Percentiles rank a stretch among this genome's conserved stretches.
These are phyloP conservation scores for Nyctibius bracteatus DNA, from an alignment of 2,113 vertebrate species.

Conservation along the genomic window DNA sequence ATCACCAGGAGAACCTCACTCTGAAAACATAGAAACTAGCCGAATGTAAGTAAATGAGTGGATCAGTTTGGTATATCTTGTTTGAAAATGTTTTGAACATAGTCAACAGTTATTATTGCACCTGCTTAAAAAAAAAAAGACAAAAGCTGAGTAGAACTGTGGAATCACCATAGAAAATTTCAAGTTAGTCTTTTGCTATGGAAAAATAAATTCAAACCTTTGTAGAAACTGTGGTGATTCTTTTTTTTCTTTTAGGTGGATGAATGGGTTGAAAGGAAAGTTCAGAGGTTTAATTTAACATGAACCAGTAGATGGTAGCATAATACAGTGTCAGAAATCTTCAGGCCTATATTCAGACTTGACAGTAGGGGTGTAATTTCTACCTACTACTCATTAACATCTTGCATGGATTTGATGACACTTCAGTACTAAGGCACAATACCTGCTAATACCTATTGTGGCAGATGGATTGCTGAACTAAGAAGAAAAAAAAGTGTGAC, in stretches of 20 bases:
- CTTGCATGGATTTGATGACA: background rate
- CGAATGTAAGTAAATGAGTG: conserved; percentile 90
- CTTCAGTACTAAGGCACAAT: background rate
- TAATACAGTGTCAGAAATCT: conserved; percentile 18
- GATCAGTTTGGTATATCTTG: background rate
- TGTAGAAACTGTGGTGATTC: background rate
- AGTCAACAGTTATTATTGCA: background rate
- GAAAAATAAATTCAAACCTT: background rate
- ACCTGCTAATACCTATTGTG: background rate
- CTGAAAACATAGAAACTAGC: conserved; percentile 89
- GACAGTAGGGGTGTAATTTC: background rate
- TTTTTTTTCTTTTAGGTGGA: background rate
- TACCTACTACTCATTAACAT: background rate
- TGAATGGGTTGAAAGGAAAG: background rate
- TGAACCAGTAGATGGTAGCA: conserved; percentile 53
- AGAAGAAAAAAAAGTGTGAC: background rate
- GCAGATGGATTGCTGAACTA: background rate
- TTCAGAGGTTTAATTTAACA: background rate
- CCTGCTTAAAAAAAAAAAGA: background rate
- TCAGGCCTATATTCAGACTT: background rate
- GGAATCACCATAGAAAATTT: background rate
- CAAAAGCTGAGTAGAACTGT: background rate
- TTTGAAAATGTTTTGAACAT: background rate
- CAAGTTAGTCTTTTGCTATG: background rate
- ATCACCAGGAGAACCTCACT: conserved; percentile 83